Conservation (phyloP, 2,888 invertebrate genomes). For the Bruchidius siliquastri region DNA sequence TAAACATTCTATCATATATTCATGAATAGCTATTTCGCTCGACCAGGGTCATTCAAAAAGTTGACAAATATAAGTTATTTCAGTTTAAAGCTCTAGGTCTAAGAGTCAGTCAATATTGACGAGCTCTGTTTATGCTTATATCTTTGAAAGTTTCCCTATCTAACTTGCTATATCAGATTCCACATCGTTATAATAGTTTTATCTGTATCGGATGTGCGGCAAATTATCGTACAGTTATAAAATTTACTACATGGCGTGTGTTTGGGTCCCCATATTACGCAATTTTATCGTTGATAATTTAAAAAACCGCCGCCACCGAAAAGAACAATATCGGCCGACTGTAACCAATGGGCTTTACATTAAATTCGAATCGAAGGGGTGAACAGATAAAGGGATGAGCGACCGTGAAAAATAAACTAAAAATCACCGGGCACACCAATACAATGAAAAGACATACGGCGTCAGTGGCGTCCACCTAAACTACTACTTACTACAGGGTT, state of each 20-base stretch:
- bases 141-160: no score
- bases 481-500: no score
- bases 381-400: slow-evolving; percentile 32
- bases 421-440: slow-evolving; percentile 15
- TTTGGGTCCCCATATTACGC: not conserved
- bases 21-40: no score
- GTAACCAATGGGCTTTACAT: slow-evolving; percentile 27
- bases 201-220: not conserved
- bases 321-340: slow-evolving; percentile 23
- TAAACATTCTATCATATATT: no score
- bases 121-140: no score
- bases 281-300: slow-evolving; percentile 1
- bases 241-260: not conserved
- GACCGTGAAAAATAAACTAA: slow-evolving; percentile 32
- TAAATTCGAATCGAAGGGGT: slow-evolving; percentile 34
- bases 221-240: not conserved
- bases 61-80: no score
- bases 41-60: no score
- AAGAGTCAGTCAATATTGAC: no score
- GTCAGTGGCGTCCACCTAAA: slow-evolving; percentile 1
- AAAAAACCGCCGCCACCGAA: slow-evolving; percentile 11
- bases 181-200: not conserved
- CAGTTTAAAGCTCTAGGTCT: no score
- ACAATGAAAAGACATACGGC: slow-evolving; percentile 20
- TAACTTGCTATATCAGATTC: not conserved